A percentile compares a stretch with the other conserved stretches of the same genome.
phyloP scores from a whole-genome alignment of 1,140 invertebrate species.

The Drosophila trapezifrons region DNA sequence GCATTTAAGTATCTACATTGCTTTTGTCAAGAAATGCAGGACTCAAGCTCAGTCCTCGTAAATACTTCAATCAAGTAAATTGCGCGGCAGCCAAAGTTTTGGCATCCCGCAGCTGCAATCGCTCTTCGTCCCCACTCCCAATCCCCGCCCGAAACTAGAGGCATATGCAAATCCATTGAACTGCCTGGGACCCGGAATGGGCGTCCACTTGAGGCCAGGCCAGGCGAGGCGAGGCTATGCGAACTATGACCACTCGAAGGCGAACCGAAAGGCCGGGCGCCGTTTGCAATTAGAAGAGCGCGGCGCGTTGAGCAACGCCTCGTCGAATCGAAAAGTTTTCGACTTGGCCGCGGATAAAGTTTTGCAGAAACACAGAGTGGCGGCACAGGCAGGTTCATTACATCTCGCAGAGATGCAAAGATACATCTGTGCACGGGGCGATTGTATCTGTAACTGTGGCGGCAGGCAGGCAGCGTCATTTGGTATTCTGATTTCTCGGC shows the following conservation, averaged over 20 bases:
- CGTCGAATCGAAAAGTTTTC: conserved; percentile 51
- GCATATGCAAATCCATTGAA: conserved; percentile 74
- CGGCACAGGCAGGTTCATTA: conserved; percentile 30
- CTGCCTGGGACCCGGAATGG: conserved; percentile 46
- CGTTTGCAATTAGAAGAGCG: conserved; percentile 71
- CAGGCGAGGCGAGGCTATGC: conserved; percentile 2
- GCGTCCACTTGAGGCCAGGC: conserved; percentile 35
- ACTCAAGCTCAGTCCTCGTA: background rate
- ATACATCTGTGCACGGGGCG: conserved; percentile 26
- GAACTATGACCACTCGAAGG: conserved; percentile 57
- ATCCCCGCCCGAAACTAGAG: conserved; percentile 18
- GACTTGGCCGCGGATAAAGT: conserved; percentile 52
- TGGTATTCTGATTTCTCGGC: conserved; percentile 68
- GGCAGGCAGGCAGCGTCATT: conserved; percentile 52
- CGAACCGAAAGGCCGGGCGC: conserved; percentile 43
- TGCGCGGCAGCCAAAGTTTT: conserved; percentile 62
- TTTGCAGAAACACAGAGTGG: conserved; percentile 30
- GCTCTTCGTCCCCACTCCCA: background rate
- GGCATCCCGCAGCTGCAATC: conserved; percentile 37
- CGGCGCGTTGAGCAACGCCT: conserved; percentile 66
- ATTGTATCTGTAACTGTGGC: conserved; percentile 17
- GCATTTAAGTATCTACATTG: background rate
- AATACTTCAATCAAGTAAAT: conserved; percentile 59
- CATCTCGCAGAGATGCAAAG: conserved; percentile 29
- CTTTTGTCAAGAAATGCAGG: background rate